A percentile compares a stretch with the other conserved stretches of the same genome.
These are phyloP conservation scores for Stichodactyla helianthus DNA, from an alignment of 64 coral and sea anemone genomes.

Conservation along the genomic window DNA sequence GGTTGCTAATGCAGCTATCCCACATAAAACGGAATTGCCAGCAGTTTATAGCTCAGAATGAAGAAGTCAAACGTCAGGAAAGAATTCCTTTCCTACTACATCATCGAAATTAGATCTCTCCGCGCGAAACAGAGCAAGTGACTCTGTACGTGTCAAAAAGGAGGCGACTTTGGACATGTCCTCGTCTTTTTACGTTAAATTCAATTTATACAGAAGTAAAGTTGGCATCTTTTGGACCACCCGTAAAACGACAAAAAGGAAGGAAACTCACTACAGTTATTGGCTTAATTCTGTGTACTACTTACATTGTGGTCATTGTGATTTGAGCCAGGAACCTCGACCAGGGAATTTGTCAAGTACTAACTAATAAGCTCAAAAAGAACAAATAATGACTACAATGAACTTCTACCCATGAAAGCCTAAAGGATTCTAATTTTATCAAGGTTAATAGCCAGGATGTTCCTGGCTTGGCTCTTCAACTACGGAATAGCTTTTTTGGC, in stretches of 20 bases:
- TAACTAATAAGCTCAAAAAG: neutral
- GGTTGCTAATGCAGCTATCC: neutral
- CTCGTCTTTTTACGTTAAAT: neutral
- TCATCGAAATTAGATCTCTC: neutral
- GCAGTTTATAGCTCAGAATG: neutral
- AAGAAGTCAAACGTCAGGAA: neutral
- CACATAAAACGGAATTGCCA: neutral
- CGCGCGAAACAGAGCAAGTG: no score
- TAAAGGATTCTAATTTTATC: neutral
- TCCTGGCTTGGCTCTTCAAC: neutral
- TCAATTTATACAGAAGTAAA: neutral
- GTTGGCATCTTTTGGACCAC: conserved; percentile 8
- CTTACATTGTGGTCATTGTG: neutral
- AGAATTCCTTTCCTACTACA: neutral
- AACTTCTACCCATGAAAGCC: neutral
- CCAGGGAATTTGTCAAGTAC: neutral
- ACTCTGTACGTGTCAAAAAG: neutral
- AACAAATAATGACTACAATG: neutral
- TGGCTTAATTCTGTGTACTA: conserved; percentile 13
- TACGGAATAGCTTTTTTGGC: neutral
- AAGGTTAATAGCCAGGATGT: neutral
- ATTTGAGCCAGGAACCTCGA: neutral
- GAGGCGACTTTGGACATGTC: neutral
- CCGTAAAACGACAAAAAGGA: conserved; percentile 7
- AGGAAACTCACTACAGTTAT: conserved; percentile 4